Evolutionary conservation across 2,888 invertebrate species (phyloP), one percentile per base, ranked within the genome.

Genomic region (Lamellibrachia satsuma): DNA sequence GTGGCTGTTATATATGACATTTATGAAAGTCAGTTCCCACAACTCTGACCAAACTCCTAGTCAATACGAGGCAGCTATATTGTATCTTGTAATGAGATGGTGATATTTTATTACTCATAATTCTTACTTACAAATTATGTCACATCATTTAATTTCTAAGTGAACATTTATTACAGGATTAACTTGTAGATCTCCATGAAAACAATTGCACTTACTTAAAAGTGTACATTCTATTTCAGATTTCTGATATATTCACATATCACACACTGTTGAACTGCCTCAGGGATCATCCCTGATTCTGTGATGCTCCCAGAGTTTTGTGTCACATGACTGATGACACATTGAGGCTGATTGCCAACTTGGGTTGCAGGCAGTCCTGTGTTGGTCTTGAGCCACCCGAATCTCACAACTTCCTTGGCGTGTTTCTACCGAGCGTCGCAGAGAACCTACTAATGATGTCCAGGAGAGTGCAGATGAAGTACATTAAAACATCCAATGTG

Each of bases 391-490:
- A 95, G 52, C 94, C 95, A 7, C 92, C 94, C n/a, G 94, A 94
- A 52, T 95, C 95, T 57, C 93, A 94, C 9, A 94, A 95, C n/a
- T 95, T 96, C 92, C 93, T 94, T 57, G 94, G 95, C 0, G 94
- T 94, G 51, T 94, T 95, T 90, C 94, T 96, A 39, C 96, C 96
- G 7, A 95, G 95, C 60, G 95, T 95, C 6, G 93, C 95, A 22
- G 95, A 95, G 90, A 95, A 95, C 92, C 93, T 96, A 93, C 95
- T 96, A 55, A 94, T 96, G 8, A 93, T 96, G 15, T 95, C 95
- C 39, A 94, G 95, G 57, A 94, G 95, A 91, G 94, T 96, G n/a
- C 96, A 96, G 94, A 95, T 94, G 9, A 94, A 93, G 52, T 94
- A 93, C 92, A 75, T 91, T 52, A 94, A 93, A 92, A 92, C 93